Percentiles rank a stretch among this genome's conserved stretches.
Evolutionary conservation across 2,797 vertebrate genomes (phyloP).

Genomic region (Oophaga sylvatica): DNA sequence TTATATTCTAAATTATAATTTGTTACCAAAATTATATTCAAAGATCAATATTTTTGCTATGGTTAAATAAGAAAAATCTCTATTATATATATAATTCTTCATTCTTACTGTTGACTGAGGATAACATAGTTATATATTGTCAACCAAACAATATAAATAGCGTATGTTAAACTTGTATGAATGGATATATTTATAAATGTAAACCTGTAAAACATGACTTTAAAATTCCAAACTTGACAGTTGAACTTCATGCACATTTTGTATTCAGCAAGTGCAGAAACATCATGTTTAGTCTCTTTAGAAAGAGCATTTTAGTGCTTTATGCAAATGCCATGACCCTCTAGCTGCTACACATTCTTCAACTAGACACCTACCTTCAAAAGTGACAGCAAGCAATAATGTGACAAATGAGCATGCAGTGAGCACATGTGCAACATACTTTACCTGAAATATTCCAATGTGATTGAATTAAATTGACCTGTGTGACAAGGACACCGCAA

Average conservation of each 20-base stretch:
- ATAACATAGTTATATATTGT: neutral
- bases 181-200: constrained; percentile 17
- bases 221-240: constrained; percentile 55
- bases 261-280: constrained; percentile 62
- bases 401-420: constrained; percentile 90
- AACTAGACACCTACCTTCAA: constrained; percentile 92
- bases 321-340: constrained; percentile 92
- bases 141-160: neutral
- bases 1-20: no score
- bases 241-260: constrained; percentile 63
- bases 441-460: constrained; percentile 76
- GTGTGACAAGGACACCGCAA: constrained; percentile 84
- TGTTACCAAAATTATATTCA: no score
- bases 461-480: constrained; percentile 82
- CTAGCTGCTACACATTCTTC: constrained; percentile 90
- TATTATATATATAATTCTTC: neutral
- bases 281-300: constrained; percentile 60
- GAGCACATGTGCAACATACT: constrained; percentile 80
- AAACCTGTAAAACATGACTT: constrained; percentile 40
- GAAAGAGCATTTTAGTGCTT: constrained; percentile 76
- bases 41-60: no score
- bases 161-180: neutral
- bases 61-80: neutral
- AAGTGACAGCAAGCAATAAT: constrained; percentile 84
- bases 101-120: neutral